Percentiles rank a stretch among this genome's conserved stretches.
phyloP scores from a whole-genome alignment of 2,113 vertebrate species.

The Lethenteron camtschaticum region DNA sequence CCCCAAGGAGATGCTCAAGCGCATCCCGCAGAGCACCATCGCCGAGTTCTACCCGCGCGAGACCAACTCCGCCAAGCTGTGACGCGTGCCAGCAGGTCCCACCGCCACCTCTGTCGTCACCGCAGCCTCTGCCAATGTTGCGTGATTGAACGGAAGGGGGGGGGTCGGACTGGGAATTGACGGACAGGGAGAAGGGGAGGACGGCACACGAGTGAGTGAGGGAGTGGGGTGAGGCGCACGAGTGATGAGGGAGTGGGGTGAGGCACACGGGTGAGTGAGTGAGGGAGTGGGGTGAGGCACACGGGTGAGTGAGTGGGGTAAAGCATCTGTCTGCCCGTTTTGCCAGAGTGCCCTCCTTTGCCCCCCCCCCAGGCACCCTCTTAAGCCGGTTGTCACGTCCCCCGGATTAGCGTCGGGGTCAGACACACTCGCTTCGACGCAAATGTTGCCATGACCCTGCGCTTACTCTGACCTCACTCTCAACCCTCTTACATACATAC shows the following conservation, averaged over 20 bases:
- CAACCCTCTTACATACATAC: too few relatives aligned
- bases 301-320: neutral
- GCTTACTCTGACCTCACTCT: too few relatives aligned
- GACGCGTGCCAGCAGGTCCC: too few relatives aligned
- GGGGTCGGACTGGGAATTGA: neutral
- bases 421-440: too few relatives aligned
- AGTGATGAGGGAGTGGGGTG: neutral
- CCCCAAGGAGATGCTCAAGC: constrained; percentile 12
- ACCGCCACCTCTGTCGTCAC: too few relatives aligned
- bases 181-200: neutral
- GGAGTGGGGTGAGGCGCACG: neutral
- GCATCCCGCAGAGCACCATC: constrained; percentile 10
- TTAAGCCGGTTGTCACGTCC: neutral
- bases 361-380: neutral
- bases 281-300: neutral
- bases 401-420: neutral
- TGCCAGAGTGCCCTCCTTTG: neutral
- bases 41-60: constrained; percentile 12
- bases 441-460: too few relatives aligned
- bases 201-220: neutral
- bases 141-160: neutral
- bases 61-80: neutral
- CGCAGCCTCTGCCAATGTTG: neutral
- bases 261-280: neutral
- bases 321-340: neutral